Evolutionary conservation across 2,113 vertebrate genomes (phyloP), one percentile per base, ranked within the genome.

Genomic region (Porphyrio hochstetteri): DNA sequence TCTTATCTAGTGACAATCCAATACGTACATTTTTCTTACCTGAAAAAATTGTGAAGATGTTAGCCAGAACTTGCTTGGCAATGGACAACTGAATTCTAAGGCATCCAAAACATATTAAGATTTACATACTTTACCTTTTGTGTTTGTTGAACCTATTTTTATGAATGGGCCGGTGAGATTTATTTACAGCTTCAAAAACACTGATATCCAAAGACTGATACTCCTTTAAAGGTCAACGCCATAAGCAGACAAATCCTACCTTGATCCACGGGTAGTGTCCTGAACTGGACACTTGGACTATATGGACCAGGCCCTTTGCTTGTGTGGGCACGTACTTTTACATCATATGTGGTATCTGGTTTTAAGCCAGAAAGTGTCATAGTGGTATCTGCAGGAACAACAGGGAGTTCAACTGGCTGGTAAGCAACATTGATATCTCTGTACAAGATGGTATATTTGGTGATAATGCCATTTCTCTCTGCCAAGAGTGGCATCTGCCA

Each of bases 211-310:
- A 97, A 98, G 97, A 98, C 90, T 5, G 96, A 98, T 88, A 98
- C 97, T 98, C 97, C 98, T 98, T 97, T 97, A 96, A 97, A 97
- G 96, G 97, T 97, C 97, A 97, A 98, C 95, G 96, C 96, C 97
- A 97, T 96, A 98, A 98, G 98, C 97, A 99, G 98, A 98, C 98
- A 99, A 98, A 98, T 99, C 99, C 99, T 99, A 99, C 99, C 99
- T 99, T 99, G 99, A 99, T 99, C 98, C 98, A 99, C 98, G 91
- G 99, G 99, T 96, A 99, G 99, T 98, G 99, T 99, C 98, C 99
- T 99, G 98, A 99, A 99, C 98, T 99, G 99, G 98, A 99, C 99
- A 99, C 99, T 99, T 97, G 99, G 99, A 98, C 99, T 99, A 99
- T 99, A 99, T 94, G 99, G 99, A 98, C 99, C 99, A 92, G 99